Conservation (phyloP, 2,888 invertebrate genomes). For the Cosmopolites sordidus region DNA sequence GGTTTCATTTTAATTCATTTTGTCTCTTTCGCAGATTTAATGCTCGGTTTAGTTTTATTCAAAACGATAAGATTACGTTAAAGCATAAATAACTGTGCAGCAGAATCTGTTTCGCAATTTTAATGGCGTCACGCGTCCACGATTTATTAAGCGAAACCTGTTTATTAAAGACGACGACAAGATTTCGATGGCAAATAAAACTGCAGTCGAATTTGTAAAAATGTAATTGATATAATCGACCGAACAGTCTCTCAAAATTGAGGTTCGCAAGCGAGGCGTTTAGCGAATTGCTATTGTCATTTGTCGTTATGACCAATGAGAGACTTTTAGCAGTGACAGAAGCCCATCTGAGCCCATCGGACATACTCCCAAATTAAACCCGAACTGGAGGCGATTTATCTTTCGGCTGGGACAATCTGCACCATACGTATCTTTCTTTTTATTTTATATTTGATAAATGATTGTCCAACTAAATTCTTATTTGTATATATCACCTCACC, state of each 20-base stretch:
- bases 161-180: no score
- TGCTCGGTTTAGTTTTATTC: slow-evolving; percentile 42
- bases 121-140: slow-evolving; percentile 36
- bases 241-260: slow-evolving; percentile 7
- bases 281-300: slow-evolving; percentile 37
- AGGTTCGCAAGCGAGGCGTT: slow-evolving; percentile 29
- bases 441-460: not conserved
- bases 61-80: slow-evolving; percentile 41
- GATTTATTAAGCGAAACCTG: no score
- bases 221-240: slow-evolving; percentile 6
- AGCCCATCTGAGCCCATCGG: slow-evolving; percentile 40
- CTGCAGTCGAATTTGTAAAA: not conserved
- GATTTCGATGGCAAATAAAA: not conserved
- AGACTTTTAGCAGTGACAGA: slow-evolving; percentile 39
- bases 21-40: slow-evolving; percentile 40
- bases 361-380: slow-evolving; percentile 38
- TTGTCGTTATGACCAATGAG: slow-evolving; percentile 41
- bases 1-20: slow-evolving; percentile 39
- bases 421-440: slow-evolving; percentile 1
- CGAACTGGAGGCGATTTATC: slow-evolving; percentile 23
- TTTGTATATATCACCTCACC: no score
- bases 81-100: slow-evolving; percentile 41
- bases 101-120: slow-evolving; percentile 40
- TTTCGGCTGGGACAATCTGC: slow-evolving; percentile 13
- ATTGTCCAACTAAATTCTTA: not conserved